Evolutionary conservation across 2,113 vertebrate genomes (phyloP), one percentile per base, ranked within the genome.

Genomic region (Cyrtonyx montezumae): DNA sequence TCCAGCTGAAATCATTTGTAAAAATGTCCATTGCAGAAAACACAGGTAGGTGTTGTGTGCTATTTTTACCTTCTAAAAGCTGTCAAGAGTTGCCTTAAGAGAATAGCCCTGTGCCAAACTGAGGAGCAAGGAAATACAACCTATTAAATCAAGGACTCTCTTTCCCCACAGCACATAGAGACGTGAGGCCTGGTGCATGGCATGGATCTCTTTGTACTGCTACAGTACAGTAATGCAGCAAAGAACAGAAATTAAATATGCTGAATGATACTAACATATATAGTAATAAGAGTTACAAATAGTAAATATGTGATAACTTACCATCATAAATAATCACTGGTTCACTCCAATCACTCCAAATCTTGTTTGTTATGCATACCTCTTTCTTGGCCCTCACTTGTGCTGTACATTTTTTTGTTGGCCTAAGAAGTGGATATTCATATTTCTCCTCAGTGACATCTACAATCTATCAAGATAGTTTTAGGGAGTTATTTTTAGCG

Each of bases 291-390:
- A 2, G 7, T 59, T 66, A 12, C 46, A 36, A 55, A 28, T 6
- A 43, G 21, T 43, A 79, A 69, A 46, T 49, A 30, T 11, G 4
- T 14, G 23, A 30, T 42, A 88, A 88, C 93, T 94, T 92, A 97
- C 97, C 92, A 18, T 55, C 6, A 0, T 86, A 13, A 91, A 97
- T 95, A 81, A 93, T 45, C 19, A 96, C 59, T 6, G 95, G 89
- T 19, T 94, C 73, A 32, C 97, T 98, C 97, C 97, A 98, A 68
- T 97, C 95, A 93, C 97, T 97, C 97, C 97, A 98, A 25, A 96
- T 36, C 43, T 95, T 90, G 91, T 95, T 97, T 49, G 53, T 53
- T 37, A 53, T 36, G 67, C 96, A 97, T 11, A 4, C 2, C 11
- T 79, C 87, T 79, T 96, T 97, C 82, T 93, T 95, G 45, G 66